Conservation (phyloP, 2,888 invertebrate genomes). For the Marasmarcha lunaedactyla region DNA sequence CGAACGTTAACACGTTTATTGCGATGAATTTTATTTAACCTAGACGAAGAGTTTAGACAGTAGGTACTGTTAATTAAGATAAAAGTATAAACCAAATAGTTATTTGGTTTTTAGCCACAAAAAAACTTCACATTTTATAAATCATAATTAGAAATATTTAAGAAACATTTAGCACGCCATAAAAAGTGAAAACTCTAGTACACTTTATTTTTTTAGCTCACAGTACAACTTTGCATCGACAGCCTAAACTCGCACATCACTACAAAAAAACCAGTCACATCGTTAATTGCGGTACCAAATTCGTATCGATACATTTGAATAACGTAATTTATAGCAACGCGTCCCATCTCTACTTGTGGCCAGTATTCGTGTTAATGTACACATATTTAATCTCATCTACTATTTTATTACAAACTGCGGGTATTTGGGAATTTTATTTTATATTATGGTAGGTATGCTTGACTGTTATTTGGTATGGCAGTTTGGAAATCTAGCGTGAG, state of each 20-base stretch:
- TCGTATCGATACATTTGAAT: conserved; percentile 65
- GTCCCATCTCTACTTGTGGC: conserved; percentile 41
- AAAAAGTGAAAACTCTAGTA: too few species aligned
- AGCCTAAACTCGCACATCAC: conserved; percentile 25
- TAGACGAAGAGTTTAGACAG: too few species aligned
- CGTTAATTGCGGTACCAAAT: conserved; percentile 68
- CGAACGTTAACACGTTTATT: too few species aligned
- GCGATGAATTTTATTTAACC: too few species aligned
- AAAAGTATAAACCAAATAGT: too few species aligned
- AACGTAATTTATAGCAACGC: conserved; percentile 60
- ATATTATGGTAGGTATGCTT: background rate
- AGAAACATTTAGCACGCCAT: too few species aligned
- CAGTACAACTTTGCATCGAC: too few species aligned
- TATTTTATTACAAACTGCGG: conserved; percentile 21
- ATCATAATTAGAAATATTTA: too few species aligned
- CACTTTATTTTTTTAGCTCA: too few species aligned
- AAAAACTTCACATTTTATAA: too few species aligned
- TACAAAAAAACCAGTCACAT: conserved; percentile 52
- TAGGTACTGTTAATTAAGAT: too few species aligned
- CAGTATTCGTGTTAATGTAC: conserved; percentile 47
- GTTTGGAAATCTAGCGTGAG: background rate
- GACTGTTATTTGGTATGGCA: background rate
- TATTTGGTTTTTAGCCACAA: too few species aligned
- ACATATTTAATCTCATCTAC: conserved; percentile 28
- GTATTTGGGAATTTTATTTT: background rate